Conservation (phyloP, 2,888 invertebrate genomes). For the Mechanitis messenoides region DNA sequence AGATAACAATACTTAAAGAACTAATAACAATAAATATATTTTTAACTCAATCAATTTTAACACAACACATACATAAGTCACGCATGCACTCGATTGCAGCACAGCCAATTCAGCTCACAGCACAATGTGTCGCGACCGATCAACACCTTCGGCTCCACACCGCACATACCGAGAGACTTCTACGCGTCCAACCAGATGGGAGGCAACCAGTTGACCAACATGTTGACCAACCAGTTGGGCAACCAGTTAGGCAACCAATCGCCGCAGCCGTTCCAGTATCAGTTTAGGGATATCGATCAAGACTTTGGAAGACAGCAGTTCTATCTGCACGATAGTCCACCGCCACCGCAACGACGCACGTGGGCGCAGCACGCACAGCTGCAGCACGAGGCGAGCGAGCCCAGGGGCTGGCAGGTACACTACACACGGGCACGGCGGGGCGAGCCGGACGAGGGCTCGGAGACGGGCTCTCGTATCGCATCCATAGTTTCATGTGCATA, state of each 20-base stretch:
- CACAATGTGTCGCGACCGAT: conserved; percentile 64
- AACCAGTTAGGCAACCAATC: conserved; percentile 30
- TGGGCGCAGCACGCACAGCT: conserved; percentile 80
- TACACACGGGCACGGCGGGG: neutral
- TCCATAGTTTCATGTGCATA: no score
- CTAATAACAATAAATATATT: neutral
- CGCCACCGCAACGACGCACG: conserved; percentile 79
- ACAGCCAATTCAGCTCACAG: conserved; percentile 75
- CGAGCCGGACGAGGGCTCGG: neutral
- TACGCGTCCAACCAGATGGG: conserved; percentile 30
- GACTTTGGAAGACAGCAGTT: conserved; percentile 79
- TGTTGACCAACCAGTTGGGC: conserved; percentile 11
- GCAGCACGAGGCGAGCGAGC: conserved; percentile 78
- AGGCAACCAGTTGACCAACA: conserved; percentile 30
- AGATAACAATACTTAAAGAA: neutral
- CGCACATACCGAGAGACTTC: conserved; percentile 58
- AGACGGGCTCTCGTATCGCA: no score
- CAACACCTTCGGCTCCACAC: conserved; percentile 68
- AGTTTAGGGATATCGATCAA: conserved; percentile 50
- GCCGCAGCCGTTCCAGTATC: conserved; percentile 40
- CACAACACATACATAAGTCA: conserved; percentile 21
- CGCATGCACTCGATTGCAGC: conserved; percentile 49
- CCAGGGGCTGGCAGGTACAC: conserved; percentile 65
- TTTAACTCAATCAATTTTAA: neutral
- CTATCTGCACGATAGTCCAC: conserved; percentile 82